Base-by-base conservation (phyloP, 1,140 invertebrate species). In the Drosophila funebris region DNA sequence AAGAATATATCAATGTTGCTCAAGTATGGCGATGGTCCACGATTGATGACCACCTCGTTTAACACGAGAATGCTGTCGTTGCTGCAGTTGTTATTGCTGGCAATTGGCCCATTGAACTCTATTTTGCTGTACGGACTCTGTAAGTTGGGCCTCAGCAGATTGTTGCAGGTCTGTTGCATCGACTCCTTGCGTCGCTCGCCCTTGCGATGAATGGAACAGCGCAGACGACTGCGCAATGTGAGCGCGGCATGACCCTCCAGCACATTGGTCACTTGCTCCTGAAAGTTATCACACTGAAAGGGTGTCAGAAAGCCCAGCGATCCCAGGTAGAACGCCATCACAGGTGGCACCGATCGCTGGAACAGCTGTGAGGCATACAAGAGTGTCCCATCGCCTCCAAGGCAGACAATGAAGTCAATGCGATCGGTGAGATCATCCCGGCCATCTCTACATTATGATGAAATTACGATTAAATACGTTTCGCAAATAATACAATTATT, bases 271-370 rank as follows among this genome's bases (percentile, higher is more conserved):
- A 99, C 96, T 94, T 98, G 96, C 62, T 97, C 96, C 90, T 98
- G 96, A 89, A 98, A 99, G 91, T 98, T 97, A 73, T 97, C 96
- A 93, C 99, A 98, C 91, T 97, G 96, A 92, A 99, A 99, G 3
- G 98, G 97, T 6, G 98, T 98, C 0, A 99, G 94, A 91, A 99
- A 99, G 0, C 98, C 98, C 24, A 99, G 93, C 0, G 97, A 99
- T 14, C 98, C 98, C 66, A 99, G 94, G 92, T 99, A 97, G 93
- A 99, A 99, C 48, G 98, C 97, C 97, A 99, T 98, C 6, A 99
- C 96, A 5, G 98, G 98, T 31, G 98, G 98, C 41, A 99, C 97
- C n/a, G 97, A 98, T 94, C 98, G 95, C 95, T 99, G 94, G 85
- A 99, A 99, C 16, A 99, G 92, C 9, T 98, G 96, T 81, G 97